Evolutionary conservation across 2,888 invertebrate species (phyloP).

Genomic region (Euclidia mi): DNA sequence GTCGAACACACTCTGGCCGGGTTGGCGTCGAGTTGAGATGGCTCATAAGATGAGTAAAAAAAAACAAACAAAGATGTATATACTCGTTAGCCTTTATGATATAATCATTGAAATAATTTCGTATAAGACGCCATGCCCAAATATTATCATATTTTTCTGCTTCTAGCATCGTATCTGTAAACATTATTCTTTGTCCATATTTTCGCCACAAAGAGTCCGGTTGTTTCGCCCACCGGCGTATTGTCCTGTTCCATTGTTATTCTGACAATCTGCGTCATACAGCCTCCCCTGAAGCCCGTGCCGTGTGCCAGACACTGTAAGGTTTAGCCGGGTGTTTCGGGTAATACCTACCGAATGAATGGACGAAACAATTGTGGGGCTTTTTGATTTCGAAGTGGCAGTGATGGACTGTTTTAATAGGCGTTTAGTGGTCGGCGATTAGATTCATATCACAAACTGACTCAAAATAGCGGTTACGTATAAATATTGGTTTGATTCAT

Average conservation of each 20-base stretch:
- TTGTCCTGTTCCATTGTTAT: conserved; percentile 83
- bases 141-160: no score
- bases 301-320: conserved; percentile 29
- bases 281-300: conserved; percentile 32
- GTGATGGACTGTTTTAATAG: not conserved
- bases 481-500: no score
- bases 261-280: conserved; percentile 77
- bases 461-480: no score
- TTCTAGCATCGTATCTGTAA: not conserved
- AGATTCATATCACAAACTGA: no score
- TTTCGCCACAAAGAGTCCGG: conserved; percentile 78
- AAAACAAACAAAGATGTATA: no score
- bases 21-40: no score
- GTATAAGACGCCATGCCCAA: no score
- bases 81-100: no score
- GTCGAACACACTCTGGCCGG: no score
- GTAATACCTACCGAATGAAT: conserved; percentile 19
- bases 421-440: no score
- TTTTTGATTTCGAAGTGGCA: conserved; percentile 15
- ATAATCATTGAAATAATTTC: no score
- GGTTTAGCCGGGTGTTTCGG: conserved; percentile 20
- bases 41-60: no score
- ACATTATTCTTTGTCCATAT: conserved; percentile 27
- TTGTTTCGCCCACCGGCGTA: conserved; percentile 83
- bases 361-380: conserved; percentile 10